A percentile compares a stretch with the other conserved stretches of the same genome.
Evolutionary conservation across 2,113 vertebrate genomes (phyloP).

Genomic region (Antennarius striatus): DNA sequence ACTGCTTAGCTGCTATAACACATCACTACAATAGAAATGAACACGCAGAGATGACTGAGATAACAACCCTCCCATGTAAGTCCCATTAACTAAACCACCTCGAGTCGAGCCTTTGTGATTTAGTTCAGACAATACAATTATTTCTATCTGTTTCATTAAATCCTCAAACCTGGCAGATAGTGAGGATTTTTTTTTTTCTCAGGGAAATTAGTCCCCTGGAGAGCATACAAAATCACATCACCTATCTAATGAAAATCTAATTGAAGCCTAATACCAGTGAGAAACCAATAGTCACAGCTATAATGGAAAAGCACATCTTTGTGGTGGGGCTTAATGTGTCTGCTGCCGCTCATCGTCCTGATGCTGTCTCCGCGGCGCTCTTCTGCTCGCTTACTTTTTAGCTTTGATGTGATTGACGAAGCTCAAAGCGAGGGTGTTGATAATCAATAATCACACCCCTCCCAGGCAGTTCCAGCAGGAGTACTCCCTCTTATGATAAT

Average conservation of each 20-base stretch:
- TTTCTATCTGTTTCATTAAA: constrained; percentile 35
- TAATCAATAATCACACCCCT: constrained; percentile 64
- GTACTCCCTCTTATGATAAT: constrained; percentile 25
- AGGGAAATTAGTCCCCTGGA: constrained; percentile 35
- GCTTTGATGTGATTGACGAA: constrained; percentile 41
- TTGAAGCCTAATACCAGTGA: constrained; percentile 37
- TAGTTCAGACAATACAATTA: constrained; percentile 12
- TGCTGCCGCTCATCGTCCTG: constrained; percentile 20
- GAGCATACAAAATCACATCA: constrained; percentile 50
- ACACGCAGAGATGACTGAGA: background rate
- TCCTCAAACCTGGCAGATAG: constrained; percentile 20
- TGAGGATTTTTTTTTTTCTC: constrained; percentile 10
- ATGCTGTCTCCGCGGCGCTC: constrained; percentile 3
- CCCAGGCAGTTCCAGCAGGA: constrained; percentile 31
- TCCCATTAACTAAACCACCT: constrained; percentile 17
- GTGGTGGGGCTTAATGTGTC: constrained; percentile 14
- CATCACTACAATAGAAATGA: background rate
- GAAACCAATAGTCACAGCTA: constrained; percentile 47
- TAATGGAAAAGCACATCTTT: constrained; percentile 41
- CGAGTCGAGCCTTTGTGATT: constrained; percentile 12
- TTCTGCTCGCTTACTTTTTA: constrained; percentile 32
- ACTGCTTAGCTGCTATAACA: too few species aligned
- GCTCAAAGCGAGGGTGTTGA: constrained; percentile 48
- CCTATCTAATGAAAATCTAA: constrained; percentile 62
- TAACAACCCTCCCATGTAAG: constrained; percentile 4